Conservation (phyloP, 2,888 invertebrate species). For the Rhagonycha lutea region DNA sequence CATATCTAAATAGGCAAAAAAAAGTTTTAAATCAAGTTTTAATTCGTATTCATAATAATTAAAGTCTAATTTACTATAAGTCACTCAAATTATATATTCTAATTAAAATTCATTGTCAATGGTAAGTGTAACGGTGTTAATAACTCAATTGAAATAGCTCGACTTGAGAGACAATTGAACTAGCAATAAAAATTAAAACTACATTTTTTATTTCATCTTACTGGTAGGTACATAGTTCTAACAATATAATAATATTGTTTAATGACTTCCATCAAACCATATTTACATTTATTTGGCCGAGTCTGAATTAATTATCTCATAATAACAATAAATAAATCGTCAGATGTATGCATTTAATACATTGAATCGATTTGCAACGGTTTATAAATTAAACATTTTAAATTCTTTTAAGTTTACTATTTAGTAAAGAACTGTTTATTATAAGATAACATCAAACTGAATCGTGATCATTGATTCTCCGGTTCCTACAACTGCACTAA, state of each 20-base stretch:
- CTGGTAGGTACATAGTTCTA: background rate
- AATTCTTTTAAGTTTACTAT: background rate
- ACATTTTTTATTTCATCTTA: background rate
- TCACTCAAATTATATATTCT: background rate
- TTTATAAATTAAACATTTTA: background rate
- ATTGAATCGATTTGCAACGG: background rate
- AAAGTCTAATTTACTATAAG: background rate
- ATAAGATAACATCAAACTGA: conserved; percentile 30
- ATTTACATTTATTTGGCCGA: background rate
- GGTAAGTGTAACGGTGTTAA: background rate
- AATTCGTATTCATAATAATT: background rate
- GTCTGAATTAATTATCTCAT: background rate
- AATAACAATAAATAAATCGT: background rate
- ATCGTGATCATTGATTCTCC: conserved; percentile 34
- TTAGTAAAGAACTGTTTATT: conserved; percentile 11
- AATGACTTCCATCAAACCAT: background rate
- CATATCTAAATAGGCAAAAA: too few species aligned
- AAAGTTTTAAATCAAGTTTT: background rate
- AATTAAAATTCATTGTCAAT: background rate
- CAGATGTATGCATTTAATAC: background rate
- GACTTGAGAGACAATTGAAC: background rate
- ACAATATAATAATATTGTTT: background rate
- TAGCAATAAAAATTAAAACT: background rate
- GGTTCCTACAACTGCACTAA: conserved; percentile 29
- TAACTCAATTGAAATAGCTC: background rate